Evolutionary conservation across 2,797 vertebrate genomes (phyloP), one percentile per base, ranked within the genome.

Genomic region (Gila robusta): DNA sequence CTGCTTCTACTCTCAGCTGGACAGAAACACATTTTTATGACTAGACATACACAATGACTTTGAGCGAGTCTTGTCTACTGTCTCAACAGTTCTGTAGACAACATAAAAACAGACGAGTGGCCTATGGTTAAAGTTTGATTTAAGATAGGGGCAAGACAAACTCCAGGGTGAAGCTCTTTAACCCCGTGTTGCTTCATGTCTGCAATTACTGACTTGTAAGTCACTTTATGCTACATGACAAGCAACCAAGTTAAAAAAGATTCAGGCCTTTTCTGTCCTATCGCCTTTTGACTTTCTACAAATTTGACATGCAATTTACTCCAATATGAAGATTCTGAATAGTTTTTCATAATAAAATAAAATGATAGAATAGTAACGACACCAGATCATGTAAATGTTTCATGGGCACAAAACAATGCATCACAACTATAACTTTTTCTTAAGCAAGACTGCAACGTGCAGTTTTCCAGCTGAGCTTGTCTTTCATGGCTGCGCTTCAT

Each of bases 11-110:
- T 66, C 74, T 86, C 74, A 44, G 79, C 72, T 62, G 83, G 79
- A 87, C 80, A 73, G 37, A 79, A 19, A 52, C 79, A 49, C 70
- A 81, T 79, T 87, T 89, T 93, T 90, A 56, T 85, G 82, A 89
- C 87, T 88, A 73, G 89, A 89, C 87, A 23, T 79, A 23, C 49
- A 35, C 73, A 81, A 35, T 67, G 35, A 73, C 41, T 86, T 49
- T 87, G 81, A 91, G 12, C n/a, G 66, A 49, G 44, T 77, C 54
- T 52, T 56, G 21, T 54, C 32, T 71, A 84, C 71, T n/a, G 72
- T 84, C 67, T 86, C 44, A 59, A 78, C 35, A 59, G 64, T 71
- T 76, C 52, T 80, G 56, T 44, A 52, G 89, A 86, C 73, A 49
- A 70, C 66, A 78, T 82, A 69, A 79, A 83, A 89, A 81, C 87